phyloP scores from a whole-genome alignment of 2,888 invertebrate species.

The Drosophila neotestacea region DNA sequence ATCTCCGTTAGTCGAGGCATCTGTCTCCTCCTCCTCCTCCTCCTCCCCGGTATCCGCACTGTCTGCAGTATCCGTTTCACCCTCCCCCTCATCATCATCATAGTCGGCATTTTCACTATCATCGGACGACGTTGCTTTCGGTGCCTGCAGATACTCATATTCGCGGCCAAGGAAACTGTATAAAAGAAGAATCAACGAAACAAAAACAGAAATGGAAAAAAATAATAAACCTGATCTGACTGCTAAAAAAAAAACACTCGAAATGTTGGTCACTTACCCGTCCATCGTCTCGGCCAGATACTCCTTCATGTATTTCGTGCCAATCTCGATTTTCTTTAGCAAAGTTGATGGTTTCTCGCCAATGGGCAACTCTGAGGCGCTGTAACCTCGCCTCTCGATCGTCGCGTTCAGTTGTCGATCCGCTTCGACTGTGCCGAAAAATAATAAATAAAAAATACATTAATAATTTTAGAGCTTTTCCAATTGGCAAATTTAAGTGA shows the following conservation, averaged over 20 bases:
- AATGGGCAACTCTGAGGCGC: slow-evolving; percentile 76
- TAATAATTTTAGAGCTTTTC: slow-evolving; percentile 1
- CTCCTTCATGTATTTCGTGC: slow-evolving; percentile 83
- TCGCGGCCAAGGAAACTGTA: slow-evolving; percentile 83
- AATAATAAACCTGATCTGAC: slow-evolving; percentile 39
- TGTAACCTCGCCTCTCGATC: slow-evolving; percentile 82
- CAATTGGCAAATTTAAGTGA: background rate
- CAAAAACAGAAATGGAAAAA: slow-evolving; percentile 17
- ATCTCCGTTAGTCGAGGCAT: slow-evolving; percentile 31
- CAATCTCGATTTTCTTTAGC: slow-evolving; percentile 84
- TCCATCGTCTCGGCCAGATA: slow-evolving; percentile 83
- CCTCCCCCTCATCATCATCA: slow-evolving; percentile 82
- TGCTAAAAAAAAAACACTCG: slow-evolving; percentile 8
- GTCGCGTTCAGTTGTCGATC: slow-evolving; percentile 83
- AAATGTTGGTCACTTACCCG: slow-evolving; percentile 77
- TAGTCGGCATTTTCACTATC: slow-evolving; percentile 85
- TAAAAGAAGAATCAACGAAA: slow-evolving; percentile 3
- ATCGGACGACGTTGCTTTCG: slow-evolving; percentile 78
- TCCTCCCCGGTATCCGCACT: slow-evolving; percentile 84
- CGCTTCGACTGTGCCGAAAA: slow-evolving; percentile 81
- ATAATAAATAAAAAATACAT: background rate
- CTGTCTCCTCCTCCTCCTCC: slow-evolving; percentile 64
- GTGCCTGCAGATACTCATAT: slow-evolving; percentile 73
- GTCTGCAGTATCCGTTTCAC: slow-evolving; percentile 31
- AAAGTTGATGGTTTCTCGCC: slow-evolving; percentile 84